phyloP scores from a whole-genome alignment of 64 coral and sea anemone species.

The Exaiptasia diaphana region DNA sequence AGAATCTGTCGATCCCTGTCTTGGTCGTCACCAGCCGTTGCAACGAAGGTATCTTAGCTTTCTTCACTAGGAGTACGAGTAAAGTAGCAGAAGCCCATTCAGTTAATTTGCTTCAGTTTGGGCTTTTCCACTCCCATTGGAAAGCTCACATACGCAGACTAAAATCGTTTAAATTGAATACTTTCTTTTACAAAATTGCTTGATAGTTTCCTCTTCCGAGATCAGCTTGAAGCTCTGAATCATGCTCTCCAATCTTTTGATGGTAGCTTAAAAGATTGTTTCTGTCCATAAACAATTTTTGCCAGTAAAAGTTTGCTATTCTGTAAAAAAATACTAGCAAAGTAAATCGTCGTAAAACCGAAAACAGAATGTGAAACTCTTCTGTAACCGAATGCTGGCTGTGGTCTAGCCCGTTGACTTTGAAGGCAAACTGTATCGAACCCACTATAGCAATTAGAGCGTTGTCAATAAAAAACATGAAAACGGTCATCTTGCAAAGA shows the following conservation, averaged over 20 bases:
- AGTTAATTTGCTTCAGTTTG: neutral
- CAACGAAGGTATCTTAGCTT: too few relatives aligned
- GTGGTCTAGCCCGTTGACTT: neutral
- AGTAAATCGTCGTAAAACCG: neutral
- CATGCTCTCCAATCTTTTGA: neutral
- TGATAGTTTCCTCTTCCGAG: neutral
- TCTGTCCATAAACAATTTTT: slow-evolving; percentile 8
- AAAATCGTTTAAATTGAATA: too few relatives aligned
- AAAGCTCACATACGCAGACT: too few relatives aligned
- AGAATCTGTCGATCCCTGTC: too few relatives aligned
- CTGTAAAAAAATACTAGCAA: neutral
- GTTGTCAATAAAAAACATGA: neutral
- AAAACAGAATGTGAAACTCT: neutral
- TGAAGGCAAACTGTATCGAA: neutral
- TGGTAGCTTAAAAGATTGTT: slow-evolving; percentile 6
- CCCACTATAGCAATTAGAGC: neutral
- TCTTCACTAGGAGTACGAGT: too few relatives aligned
- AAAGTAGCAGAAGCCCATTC: too few relatives aligned
- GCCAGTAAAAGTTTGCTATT: neutral
- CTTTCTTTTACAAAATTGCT: too few relatives aligned
- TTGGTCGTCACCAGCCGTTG: too few relatives aligned
- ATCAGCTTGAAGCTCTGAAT: neutral
- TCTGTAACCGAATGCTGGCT: neutral
- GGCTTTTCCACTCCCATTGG: too few relatives aligned
- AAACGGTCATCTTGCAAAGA: neutral